Percentiles rank a stretch among this genome's conserved stretches.
Evolutionary conservation across 2,113 vertebrate species (phyloP).

Genomic region (Calyptommatus sinebrachiatus): DNA sequence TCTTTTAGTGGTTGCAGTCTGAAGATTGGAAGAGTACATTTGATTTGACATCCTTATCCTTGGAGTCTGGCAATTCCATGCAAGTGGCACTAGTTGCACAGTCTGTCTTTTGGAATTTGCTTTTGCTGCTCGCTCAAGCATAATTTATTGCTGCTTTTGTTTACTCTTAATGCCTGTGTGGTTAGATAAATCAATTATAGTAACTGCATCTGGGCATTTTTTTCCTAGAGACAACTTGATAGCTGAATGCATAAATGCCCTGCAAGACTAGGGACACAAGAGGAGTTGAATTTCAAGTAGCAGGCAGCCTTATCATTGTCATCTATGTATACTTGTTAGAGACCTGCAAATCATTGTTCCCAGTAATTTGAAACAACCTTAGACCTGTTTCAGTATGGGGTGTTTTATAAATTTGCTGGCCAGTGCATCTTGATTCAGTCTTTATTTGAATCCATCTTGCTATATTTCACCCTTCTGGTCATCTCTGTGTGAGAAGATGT

Average conservation of each 20-base stretch:
- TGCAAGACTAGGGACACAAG: not conserved
- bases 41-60: not conserved
- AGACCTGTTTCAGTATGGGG: too few relatives aligned
- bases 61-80: slow-evolving; percentile 16
- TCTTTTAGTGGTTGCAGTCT: not conserved
- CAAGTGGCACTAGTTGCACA: not conserved
- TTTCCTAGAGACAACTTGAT: slow-evolving; percentile 6
- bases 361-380: too few relatives aligned
- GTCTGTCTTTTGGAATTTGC: slow-evolving; percentile 2
- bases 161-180: slow-evolving; percentile 23
- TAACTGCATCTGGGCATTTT: slow-evolving; percentile 8
- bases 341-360: too few relatives aligned
- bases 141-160: slow-evolving; percentile 23
- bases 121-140: slow-evolving; percentile 13
- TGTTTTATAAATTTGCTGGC: too few relatives aligned
- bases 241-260: slow-evolving; percentile 9
- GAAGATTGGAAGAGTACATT: too few relatives aligned
- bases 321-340: not conserved
- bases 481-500: too few relatives aligned
- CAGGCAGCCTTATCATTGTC: not conserved
- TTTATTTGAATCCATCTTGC: too few relatives aligned
- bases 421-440: too few relatives aligned
- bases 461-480: too few relatives aligned
- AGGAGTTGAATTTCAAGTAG: slow-evolving; percentile 23
- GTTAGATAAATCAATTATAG: slow-evolving; percentile 36